Percentiles rank a stretch among this genome's conserved stretches.
phyloP scores from a whole-genome alignment of 1,140 invertebrate genomes.

The Drosophila sturtevanti region DNA sequence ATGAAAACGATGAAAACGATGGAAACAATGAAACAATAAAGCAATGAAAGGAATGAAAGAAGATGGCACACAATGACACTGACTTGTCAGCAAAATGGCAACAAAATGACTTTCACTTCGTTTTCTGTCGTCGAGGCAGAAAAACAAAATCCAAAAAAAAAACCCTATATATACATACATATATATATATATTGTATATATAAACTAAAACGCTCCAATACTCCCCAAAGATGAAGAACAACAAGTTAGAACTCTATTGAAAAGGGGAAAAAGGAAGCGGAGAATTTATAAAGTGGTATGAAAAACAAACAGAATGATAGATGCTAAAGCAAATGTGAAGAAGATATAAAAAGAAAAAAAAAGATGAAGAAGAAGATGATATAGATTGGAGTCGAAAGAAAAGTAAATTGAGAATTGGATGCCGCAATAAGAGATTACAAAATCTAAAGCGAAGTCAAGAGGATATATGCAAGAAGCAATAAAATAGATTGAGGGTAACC shows the following conservation, averaged over 20 bases:
- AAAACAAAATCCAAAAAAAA: constrained; percentile 22
- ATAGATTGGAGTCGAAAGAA: neutral
- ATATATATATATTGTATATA: too few species aligned
- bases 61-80: constrained; percentile 28
- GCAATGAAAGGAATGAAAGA: neutral
- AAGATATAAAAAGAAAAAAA: too few species aligned
- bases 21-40: neutral
- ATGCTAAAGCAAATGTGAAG: neutral
- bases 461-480: too few species aligned
- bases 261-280: neutral
- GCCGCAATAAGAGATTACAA: too few species aligned
- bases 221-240: neutral
- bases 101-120: constrained; percentile 75
- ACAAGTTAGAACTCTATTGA: neutral
- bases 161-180: neutral
- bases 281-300: too few species aligned
- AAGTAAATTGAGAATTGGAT: neutral
- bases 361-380: neutral
- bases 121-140: constrained; percentile 1
- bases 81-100: constrained; percentile 43
- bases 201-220: neutral
- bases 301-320: constrained; percentile 1
- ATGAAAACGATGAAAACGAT: neutral
- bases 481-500: too few species aligned
- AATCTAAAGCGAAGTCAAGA: too few species aligned